Conservation (phyloP, 2,797 vertebrate species). For the Trematomus bernacchii region DNA sequence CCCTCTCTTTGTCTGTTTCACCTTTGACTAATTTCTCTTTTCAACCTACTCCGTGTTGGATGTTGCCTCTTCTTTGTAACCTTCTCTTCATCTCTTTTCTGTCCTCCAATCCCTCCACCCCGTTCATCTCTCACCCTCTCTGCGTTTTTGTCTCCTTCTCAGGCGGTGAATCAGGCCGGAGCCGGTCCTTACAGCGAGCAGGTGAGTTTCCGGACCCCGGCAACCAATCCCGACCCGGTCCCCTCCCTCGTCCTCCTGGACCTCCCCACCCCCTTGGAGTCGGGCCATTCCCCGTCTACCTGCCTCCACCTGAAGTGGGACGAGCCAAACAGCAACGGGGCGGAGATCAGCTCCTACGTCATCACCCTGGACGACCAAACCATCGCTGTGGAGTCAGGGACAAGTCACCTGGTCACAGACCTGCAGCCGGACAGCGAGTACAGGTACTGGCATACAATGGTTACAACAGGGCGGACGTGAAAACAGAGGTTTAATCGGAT, state of each 20-base stretch:
- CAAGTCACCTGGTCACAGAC: constrained; percentile 86
- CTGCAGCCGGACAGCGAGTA: constrained; percentile 96
- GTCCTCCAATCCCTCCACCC: not conserved
- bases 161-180: constrained; percentile 96
- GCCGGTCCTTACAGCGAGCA: constrained; percentile 92
- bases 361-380: constrained; percentile 88
- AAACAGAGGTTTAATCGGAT: not conserved
- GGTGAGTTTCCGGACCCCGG: constrained; percentile 91
- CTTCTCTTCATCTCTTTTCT: not conserved
- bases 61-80: not conserved
- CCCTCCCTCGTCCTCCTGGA: constrained; percentile 87
- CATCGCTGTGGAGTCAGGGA: constrained; percentile 87
- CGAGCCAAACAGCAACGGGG: constrained; percentile 94
- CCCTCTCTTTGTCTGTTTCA: not conserved
- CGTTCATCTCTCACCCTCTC: constrained; percentile 1
- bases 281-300: constrained; percentile 87
- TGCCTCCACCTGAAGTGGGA: constrained; percentile 96
- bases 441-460: constrained; percentile 82
- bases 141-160: constrained; percentile 14
- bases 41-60: not conserved
- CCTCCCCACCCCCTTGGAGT: constrained; percentile 76
- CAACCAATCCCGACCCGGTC: constrained; percentile 88
- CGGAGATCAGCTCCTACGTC: constrained; percentile 92
- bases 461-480: not conserved
- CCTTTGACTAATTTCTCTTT: not conserved